Evolutionary conservation across 1,140 invertebrate species (phyloP), one percentile per base, ranked within the genome.

Genomic region (Camponotus floridanus): DNA sequence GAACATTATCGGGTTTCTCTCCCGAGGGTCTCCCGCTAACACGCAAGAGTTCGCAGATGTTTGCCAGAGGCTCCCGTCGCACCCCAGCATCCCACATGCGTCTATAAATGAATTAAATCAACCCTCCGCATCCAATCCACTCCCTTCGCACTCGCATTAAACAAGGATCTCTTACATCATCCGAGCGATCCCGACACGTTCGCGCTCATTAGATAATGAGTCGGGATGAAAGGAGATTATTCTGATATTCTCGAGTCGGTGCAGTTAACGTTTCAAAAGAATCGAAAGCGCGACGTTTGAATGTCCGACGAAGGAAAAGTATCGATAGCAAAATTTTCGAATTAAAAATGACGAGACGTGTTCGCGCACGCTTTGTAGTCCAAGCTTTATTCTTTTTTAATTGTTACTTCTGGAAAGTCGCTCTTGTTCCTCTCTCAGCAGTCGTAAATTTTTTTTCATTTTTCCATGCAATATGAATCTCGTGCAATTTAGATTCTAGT

Each of bases 31-130:
- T 64, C 36, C 79, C 55, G 42, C 39, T 86, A 88, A 76, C 87
- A 84, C 86, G 78, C 87, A 88, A 87, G 85, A 91, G 91, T 89
- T 91, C 89, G 84, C 91, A 92, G 91, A 93, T 93, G 92, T 92
- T 92, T 91, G 86, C 87, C 88, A 90, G 91, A 88, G 89, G 86
- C 88, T 68, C 42, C 42, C 83, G 67, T 86, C 86, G 81, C 86
- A 51, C 70, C 79, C 80, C 51, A 68, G 42, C 31, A 13, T 76
- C 70, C 85, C 74, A 70, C 85, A 86, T 86, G 86, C 85, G 83
- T 61, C 80, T 86, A 76, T 33, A 91, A 92, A 90, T 91, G 91
- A 92, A 92, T 91, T 92, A 92, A 92, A 86, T 71, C 88, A 65
- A 79, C 85, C 91, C 87, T 85, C 86, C 26, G 57, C 65, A 64